Conservation (phyloP, 1,140 invertebrate species). For the Cardiocondyla obscurior region DNA sequence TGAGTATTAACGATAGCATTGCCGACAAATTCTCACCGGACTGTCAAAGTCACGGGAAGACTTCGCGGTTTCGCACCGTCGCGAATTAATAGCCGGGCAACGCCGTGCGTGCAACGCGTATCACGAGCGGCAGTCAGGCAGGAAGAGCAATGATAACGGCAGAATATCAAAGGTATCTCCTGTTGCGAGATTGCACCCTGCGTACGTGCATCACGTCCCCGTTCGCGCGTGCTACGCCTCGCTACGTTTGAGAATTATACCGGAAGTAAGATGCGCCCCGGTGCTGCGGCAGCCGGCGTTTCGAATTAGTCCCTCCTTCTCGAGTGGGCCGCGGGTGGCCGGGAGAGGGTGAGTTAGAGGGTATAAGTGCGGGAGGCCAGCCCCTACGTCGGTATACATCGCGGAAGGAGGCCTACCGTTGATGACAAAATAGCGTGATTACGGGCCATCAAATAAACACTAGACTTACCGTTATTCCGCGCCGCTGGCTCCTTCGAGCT, state of each 20-base stretch:
- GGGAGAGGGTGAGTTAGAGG: constrained; percentile 62
- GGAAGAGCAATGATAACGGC: constrained; percentile 33
- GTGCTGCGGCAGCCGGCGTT: constrained; percentile 64
- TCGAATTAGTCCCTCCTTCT: constrained; percentile 72
- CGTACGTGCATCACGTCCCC: constrained; percentile 20
- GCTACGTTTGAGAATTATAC: constrained; percentile 62
- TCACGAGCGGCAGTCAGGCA: constrained; percentile 37
- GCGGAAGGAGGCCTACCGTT: constrained; percentile 74
- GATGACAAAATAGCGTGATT: constrained; percentile 84
- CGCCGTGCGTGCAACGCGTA: constrained; percentile 12
- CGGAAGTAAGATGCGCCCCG: constrained; percentile 71
- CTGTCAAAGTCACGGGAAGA: neutral
- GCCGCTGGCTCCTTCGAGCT: constrained; percentile 69
- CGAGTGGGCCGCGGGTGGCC: constrained; percentile 65
- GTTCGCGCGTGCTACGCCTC: constrained; percentile 46
- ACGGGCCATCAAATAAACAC: constrained; percentile 83
- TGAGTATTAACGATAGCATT: neutral
- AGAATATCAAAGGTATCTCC: constrained; percentile 59
- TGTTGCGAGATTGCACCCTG: constrained; percentile 58
- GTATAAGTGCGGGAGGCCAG: constrained; percentile 66
- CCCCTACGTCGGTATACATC: constrained; percentile 67
- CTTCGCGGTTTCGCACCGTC: constrained; percentile 26
- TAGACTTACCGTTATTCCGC: constrained; percentile 81
- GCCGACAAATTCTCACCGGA: neutral
- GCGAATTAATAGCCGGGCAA: neutral